Percentiles rank a stretch among this genome's conserved stretches.
Conservation (phyloP, 2,888 invertebrate species). For the Aleiodes alternator region DNA sequence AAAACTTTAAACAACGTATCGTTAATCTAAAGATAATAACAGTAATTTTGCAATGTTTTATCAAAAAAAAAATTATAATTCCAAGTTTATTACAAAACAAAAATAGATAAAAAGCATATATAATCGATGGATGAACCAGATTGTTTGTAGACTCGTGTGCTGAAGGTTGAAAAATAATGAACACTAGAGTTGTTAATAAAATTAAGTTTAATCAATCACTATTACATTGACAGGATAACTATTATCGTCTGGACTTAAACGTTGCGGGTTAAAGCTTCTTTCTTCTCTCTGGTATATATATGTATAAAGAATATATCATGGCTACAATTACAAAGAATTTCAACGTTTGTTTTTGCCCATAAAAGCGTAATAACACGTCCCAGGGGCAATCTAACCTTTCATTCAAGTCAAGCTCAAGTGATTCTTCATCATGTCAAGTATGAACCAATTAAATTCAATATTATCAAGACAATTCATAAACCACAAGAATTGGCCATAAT, state of each 20-base stretch:
- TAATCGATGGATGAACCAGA: constrained; percentile 6
- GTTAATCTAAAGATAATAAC: constrained; percentile 61
- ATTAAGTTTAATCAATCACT: constrained; percentile 67
- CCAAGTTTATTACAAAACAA: constrained; percentile 60
- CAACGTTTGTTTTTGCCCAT: constrained; percentile 7
- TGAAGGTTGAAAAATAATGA: constrained; percentile 18
- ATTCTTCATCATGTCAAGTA: constrained; percentile 28
- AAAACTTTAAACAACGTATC: neutral
- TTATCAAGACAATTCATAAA: constrained; percentile 1
- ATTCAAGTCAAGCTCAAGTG: neutral
- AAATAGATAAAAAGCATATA: constrained; percentile 38
- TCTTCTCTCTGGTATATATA: neutral
- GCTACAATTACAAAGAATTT: constrained; percentile 25
- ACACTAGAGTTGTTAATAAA: constrained; percentile 59
- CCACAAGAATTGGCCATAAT: constrained; percentile 4
- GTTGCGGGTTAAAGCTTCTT: neutral
- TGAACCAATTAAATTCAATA: constrained; percentile 32
- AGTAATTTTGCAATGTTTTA: constrained; percentile 65
- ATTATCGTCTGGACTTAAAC: constrained; percentile 55
- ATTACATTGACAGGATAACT: constrained; percentile 61
- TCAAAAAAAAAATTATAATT: constrained; percentile 66
- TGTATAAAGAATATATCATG: neutral
- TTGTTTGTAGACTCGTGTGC: constrained; percentile 16
- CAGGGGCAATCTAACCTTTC: constrained; percentile 18
- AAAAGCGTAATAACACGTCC: constrained; percentile 34